phyloP scores from a whole-genome alignment of 1,140 invertebrate species.

The Drosophila subobscura region DNA sequence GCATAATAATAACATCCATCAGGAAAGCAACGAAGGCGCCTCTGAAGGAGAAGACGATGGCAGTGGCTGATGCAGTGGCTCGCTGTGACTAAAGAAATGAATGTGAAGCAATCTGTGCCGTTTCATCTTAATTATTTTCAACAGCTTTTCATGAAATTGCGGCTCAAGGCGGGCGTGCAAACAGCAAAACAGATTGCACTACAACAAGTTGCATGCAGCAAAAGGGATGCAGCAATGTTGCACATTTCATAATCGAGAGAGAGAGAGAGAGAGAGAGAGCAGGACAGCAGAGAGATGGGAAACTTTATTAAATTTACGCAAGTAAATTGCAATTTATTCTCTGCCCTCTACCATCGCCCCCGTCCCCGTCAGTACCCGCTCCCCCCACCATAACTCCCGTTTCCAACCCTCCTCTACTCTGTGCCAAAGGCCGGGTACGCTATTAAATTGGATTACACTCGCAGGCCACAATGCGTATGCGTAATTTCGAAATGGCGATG shows the following conservation, averaged over 20 bases:
- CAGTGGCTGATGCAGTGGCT: neutral
- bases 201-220: constrained; percentile 45
- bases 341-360: constrained; percentile 35
- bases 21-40: constrained; percentile 4
- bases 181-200: constrained; percentile 67
- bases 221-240: neutral
- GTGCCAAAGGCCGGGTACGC: constrained; percentile 1
- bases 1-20: constrained; percentile 45
- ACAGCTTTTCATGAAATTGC: constrained; percentile 64
- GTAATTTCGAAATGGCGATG: constrained; percentile 41
- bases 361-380: neutral
- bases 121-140: constrained; percentile 77
- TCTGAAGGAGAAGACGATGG: neutral
- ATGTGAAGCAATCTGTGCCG: constrained; percentile 45
- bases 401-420: neutral
- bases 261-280: neutral
- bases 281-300: constrained; percentile 21
- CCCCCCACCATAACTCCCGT: neutral
- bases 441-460: constrained; percentile 37
- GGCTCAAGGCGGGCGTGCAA: constrained; percentile 40
- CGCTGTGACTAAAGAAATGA: constrained; percentile 23
- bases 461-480: constrained; percentile 62
- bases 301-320: constrained; percentile 76
- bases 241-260: neutral
- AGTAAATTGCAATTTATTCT: constrained; percentile 77